Base-by-base conservation (phyloP, 1,140 invertebrate genomes). In the Ostrea denselamellosa region DNA sequence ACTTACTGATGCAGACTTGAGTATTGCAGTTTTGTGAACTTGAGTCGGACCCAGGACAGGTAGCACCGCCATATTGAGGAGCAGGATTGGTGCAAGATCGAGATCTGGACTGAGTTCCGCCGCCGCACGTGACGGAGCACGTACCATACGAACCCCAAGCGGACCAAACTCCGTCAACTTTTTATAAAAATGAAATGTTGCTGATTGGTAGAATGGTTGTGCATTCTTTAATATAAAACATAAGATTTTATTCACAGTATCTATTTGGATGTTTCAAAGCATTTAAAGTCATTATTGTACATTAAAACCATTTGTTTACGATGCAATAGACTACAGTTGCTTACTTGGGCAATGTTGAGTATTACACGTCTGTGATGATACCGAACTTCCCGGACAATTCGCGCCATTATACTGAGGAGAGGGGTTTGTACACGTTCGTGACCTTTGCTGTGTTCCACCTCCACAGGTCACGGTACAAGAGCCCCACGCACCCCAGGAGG, bases 81-180 rank as follows among this genome's bases (percentile, higher is more conserved):
- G 71, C 83, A 3, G 85, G 85, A 51, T 52, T 85, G 12, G 62
- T 81, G 86, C 91, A 92, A 2, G 51, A 85, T 54, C 92, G 85
- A 62, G 88, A 53, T 58, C 89, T 52, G 81, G 96, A 96, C 12
- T 97, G 95, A 54, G 97, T 95, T 0, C 98, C 98, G 93, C 98
- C 97, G 0, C 98, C 98, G 93, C 98, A 99, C 0, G 97, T 97
- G 0, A 97, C 97, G 90, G 97, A 98, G 95, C 98, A 99, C 8
- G 97, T 96, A 8, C 97, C 96, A 98, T 98, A 99, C 96, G 25
- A 96, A 96, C 2, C 96, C 87, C 87, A 88, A 28, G 14, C 2
- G 4, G 52, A 51, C 87, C 83, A 85, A 0, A 9, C 17, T 12
- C 87, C 87, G 44, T 88, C 83, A 77, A 88, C 83, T 85, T 56